phyloP scores from a whole-genome alignment of 2,888 invertebrate species.

The Melanotus villosus region DNA sequence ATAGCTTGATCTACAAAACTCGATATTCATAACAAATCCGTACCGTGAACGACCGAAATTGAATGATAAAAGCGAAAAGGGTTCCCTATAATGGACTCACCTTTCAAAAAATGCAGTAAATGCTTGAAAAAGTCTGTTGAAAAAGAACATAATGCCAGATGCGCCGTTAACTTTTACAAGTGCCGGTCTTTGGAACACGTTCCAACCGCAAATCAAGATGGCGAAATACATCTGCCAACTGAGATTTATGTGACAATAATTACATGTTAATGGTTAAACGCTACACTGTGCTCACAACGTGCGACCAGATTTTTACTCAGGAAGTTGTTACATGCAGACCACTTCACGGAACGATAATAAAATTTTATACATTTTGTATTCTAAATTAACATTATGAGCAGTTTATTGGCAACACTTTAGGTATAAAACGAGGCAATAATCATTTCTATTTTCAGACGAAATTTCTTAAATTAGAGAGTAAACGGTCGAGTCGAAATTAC shows the following conservation, averaged over 20 bases:
- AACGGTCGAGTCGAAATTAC: too few species aligned
- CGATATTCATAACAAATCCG: constrained; percentile 30
- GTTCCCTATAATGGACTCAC: constrained; percentile 18
- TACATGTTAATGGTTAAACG: constrained; percentile 13
- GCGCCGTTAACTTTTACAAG: constrained; percentile 12
- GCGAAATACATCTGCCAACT: constrained; percentile 14
- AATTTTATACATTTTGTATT: constrained; percentile 1
- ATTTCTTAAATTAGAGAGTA: too few species aligned
- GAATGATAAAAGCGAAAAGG: constrained; percentile 7
- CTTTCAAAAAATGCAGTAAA: neutral
- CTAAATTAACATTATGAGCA: constrained; percentile 7
- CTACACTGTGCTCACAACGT: constrained; percentile 1
- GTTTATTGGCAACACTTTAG: constrained; percentile 3
- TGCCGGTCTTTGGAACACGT: constrained; percentile 1
- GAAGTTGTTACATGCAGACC: neutral
- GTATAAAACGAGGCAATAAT: too few species aligned
- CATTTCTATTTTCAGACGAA: too few species aligned
- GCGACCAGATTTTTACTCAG: constrained; percentile 2
- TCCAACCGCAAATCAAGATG: constrained; percentile 25
- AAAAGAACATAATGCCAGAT: constrained; percentile 6
- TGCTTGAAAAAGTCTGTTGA: constrained; percentile 3
- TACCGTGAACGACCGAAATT: neutral
- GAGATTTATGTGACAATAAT: constrained; percentile 21
- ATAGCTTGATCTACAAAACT: constrained; percentile 14
- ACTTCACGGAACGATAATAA: constrained; percentile 2